Percentiles rank a stretch among this genome's conserved stretches.
Conservation (phyloP, 1,140 invertebrate species). For the Cherax quadricarinatus region DNA sequence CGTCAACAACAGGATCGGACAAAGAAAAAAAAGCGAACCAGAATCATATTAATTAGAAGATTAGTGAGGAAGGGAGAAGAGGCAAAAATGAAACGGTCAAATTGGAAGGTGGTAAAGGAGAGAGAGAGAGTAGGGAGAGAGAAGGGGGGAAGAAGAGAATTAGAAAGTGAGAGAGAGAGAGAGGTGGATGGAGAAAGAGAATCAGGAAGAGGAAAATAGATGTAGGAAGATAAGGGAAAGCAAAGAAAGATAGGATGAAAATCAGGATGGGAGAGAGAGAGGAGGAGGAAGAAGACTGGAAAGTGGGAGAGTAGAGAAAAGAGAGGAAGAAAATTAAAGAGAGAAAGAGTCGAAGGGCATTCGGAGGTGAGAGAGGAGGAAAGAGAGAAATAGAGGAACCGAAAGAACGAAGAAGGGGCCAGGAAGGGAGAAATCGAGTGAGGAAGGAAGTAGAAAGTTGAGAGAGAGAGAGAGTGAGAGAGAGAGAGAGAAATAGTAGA, state of each 20-base stretch:
- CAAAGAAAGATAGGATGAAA: neutral
- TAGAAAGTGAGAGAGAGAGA: neutral
- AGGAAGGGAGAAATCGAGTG: neutral
- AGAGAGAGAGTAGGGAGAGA: neutral
- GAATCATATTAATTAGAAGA: too few species aligned
- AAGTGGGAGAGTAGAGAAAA: neutral
- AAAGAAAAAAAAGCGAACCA: too few species aligned
- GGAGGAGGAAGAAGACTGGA: neutral
- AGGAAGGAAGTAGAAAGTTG: neutral
- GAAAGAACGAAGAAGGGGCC: neutral
- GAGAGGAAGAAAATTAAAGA: neutral
- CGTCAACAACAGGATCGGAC: too few species aligned
- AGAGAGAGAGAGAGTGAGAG: neutral
- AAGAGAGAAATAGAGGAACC: neutral
- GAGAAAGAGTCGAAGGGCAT: neutral
- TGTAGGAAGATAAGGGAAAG: neutral
- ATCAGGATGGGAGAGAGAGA: neutral
- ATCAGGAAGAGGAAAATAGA: neutral
- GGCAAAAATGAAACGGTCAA: too few species aligned
- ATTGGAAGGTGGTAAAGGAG: neutral
- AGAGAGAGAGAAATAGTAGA: neutral
- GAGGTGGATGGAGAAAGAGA: conserved; percentile 7
- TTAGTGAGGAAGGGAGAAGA: too few species aligned
- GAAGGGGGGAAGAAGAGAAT: neutral
- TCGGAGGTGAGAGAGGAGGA: neutral